A percentile compares a stretch with the other conserved stretches of the same genome.
phyloP scores from a whole-genome alignment of 2,888 invertebrate genomes.

The Macrostomum cliftonense region DNA sequence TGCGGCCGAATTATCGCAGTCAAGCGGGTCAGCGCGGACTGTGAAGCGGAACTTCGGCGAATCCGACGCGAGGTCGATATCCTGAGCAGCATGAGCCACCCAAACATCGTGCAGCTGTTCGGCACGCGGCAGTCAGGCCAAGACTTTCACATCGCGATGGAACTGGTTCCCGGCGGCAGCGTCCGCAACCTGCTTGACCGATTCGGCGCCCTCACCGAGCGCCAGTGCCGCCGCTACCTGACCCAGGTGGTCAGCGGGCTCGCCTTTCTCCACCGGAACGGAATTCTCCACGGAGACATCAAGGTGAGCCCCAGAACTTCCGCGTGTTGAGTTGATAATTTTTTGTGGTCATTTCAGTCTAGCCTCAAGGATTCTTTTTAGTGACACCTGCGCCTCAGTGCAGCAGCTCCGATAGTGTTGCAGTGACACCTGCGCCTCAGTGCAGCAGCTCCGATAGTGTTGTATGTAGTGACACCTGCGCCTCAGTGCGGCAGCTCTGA shows the following conservation, averaged over 20 bases:
- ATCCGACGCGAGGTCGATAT: slow-evolving; percentile 37
- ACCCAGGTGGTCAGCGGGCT: slow-evolving; percentile 36
- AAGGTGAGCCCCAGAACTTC: no score
- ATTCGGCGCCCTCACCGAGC: slow-evolving; percentile 36
- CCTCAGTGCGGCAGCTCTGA: no score
- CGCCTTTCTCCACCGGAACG: slow-evolving; percentile 33
- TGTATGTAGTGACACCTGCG: no score
- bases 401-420: no score
- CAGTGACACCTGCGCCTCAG: no score
- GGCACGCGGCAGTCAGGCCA: slow-evolving; percentile 35
- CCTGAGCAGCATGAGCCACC: slow-evolving; percentile 32
- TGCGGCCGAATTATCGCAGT: slow-evolving; percentile 36
- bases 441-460: no score
- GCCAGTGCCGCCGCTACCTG: slow-evolving; percentile 33
- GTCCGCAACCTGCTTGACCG: slow-evolving; percentile 31
- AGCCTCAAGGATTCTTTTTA: no score
- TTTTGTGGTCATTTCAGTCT: no score
- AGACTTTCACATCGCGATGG: slow-evolving; percentile 37
- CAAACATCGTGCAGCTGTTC: slow-evolving; percentile 36
- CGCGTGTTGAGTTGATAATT: no score
- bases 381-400: no score
- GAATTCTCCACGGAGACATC: slow-evolving; percentile 38
- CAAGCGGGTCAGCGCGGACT: slow-evolving; percentile 35
- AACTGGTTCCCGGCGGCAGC: slow-evolving; percentile 37
- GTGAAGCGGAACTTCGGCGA: slow-evolving; percentile 16